Evolutionary conservation across 2,888 invertebrate species (phyloP).

Genomic region (Lottia scabra): DNA sequence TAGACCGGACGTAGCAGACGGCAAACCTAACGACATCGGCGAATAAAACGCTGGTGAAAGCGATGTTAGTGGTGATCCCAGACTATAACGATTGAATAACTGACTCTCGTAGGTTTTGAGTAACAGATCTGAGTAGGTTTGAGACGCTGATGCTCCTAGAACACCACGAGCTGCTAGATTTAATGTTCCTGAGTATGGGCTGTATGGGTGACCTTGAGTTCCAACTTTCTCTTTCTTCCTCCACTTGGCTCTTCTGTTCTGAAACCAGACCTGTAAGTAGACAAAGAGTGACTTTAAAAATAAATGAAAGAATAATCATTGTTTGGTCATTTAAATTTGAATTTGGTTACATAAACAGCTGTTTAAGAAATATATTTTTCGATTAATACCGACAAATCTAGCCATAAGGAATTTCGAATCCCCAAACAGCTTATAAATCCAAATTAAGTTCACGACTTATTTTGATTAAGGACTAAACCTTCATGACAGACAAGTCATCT

Average conservation of each 20-base stretch:
- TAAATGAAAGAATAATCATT: no score
- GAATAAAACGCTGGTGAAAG: conserved; percentile 26
- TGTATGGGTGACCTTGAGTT: conserved; percentile 56
- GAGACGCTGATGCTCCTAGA: conserved; percentile 31
- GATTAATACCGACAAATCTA: no score
- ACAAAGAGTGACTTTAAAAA: conserved; percentile 11
- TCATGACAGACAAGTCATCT: no score
- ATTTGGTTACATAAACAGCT: no score
- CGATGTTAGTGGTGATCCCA: conserved; percentile 23
- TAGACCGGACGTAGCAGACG: conserved; percentile 23
- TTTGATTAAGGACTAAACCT: no score
- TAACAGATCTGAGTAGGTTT: conserved; percentile 55
- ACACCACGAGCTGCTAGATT: conserved; percentile 18
- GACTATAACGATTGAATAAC: conserved; percentile 41
- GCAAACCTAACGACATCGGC: conserved; percentile 19
- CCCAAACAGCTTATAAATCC: no score
- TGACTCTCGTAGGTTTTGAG: conserved; percentile 62
- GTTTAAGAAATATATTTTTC: no score
- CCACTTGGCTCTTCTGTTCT: conserved; percentile 99
- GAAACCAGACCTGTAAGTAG: conserved; percentile 96
- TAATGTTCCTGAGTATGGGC: conserved; percentile 30
- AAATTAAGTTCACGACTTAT: no score
- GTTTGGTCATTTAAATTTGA: no score
- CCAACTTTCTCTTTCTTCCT: conserved; percentile 92
- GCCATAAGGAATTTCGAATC: no score